phyloP scores from a whole-genome alignment of 2,797 vertebrate species.

The Avahi laniger region DNA sequence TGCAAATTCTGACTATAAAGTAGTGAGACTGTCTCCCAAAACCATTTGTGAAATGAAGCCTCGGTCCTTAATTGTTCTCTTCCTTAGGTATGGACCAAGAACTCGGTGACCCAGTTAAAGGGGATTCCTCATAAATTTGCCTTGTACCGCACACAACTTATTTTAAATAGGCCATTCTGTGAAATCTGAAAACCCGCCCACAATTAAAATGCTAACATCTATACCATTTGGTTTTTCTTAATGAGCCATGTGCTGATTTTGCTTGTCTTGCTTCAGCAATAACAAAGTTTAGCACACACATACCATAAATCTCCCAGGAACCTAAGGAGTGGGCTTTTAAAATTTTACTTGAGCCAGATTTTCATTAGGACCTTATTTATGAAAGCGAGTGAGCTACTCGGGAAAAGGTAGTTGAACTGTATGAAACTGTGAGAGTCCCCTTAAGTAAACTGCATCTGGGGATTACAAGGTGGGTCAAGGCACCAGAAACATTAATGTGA shows the following conservation, averaged over 20 bases:
- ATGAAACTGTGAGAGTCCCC: background rate
- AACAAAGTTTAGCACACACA: conserved; percentile 51
- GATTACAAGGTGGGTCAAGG: background rate
- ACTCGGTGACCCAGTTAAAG: conserved; percentile 9
- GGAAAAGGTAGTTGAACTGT: conserved; percentile 6
- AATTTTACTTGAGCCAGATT: conserved; percentile 28
- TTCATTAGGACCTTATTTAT: conserved; percentile 54
- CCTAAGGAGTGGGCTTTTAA: conserved; percentile 21
- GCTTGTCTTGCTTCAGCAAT: conserved; percentile 59
- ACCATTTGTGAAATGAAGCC: background rate
- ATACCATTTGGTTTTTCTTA: conserved; percentile 72
- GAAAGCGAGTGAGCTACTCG: background rate
- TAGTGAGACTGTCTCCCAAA: background rate
- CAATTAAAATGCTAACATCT: conserved; percentile 68
- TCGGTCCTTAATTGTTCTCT: background rate
- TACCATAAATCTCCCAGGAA: conserved; percentile 47
- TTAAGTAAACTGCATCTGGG: background rate
- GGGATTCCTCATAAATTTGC: background rate
- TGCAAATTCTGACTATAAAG: conserved; percentile 31
- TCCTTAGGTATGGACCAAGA: background rate
- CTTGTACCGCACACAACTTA: conserved; percentile 34
- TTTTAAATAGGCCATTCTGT: conserved; percentile 60
- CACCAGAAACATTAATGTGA: conserved; percentile 26
- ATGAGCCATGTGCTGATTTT: conserved; percentile 65
- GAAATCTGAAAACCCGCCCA: conserved; percentile 44